Evolutionary conservation across 1,140 invertebrate species (phyloP).

Genomic region (Drosophila asahinai): DNA sequence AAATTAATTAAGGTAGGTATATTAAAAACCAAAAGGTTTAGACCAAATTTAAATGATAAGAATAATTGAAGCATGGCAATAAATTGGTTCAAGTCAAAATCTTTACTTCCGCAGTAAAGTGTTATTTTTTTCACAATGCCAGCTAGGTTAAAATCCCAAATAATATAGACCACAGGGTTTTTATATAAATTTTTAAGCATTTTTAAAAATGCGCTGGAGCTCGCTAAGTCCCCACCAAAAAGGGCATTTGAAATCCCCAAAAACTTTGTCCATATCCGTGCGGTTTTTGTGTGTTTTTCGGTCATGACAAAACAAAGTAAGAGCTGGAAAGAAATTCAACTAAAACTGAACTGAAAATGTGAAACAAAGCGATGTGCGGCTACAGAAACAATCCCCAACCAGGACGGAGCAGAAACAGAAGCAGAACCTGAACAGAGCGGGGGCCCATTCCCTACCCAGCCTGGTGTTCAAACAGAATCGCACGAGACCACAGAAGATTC

Average conservation of each 20-base stretch:
- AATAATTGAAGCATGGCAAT: too few species aligned
- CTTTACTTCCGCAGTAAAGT: too few species aligned
- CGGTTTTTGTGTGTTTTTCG: constrained; percentile 54
- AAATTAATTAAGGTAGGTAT: too few species aligned
- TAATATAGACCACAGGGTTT: not conserved
- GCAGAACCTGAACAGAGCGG: constrained; percentile 15
- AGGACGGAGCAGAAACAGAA: constrained; percentile 18
- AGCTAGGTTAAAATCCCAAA: not conserved
- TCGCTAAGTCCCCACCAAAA: constrained; percentile 9
- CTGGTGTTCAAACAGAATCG: constrained; percentile 51
- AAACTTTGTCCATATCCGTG: constrained; percentile 27
- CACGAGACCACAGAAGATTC: constrained; percentile 51
- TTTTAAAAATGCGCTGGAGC: not conserved
- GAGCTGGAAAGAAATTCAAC: constrained; percentile 35
- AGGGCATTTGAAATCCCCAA: constrained; percentile 29
- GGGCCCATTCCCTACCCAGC: constrained; percentile 49
- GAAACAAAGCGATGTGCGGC: constrained; percentile 57
- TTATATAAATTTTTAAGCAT: constrained; percentile 3
- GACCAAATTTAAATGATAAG: too few species aligned
- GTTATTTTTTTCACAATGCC: not conserved
- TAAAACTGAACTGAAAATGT: constrained; percentile 62
- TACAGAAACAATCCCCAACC: constrained; percentile 53
- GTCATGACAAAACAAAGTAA: constrained; percentile 56
- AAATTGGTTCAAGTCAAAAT: too few species aligned
- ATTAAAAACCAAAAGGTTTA: too few species aligned